Conservation (phyloP, 2,888 invertebrate genomes). For the Eurytoma adleriae region DNA sequence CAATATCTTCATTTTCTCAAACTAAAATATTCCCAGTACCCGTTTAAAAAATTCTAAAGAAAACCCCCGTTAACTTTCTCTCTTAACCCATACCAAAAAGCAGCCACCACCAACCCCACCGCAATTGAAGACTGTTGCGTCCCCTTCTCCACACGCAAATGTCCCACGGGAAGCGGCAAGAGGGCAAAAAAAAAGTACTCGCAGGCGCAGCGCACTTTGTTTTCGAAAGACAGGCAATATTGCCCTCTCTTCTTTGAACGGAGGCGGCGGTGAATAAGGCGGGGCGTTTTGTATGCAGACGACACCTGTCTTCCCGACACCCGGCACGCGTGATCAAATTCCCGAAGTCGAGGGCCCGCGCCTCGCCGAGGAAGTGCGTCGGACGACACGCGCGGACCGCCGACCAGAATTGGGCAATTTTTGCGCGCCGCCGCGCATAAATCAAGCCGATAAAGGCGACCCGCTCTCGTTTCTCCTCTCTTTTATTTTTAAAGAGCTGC, state of each 20-base stretch:
- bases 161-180: no score
- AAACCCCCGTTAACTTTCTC: no score
- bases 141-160: no score
- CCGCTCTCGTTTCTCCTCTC: not conserved
- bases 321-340: slow-evolving; percentile 71
- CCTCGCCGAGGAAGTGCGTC: slow-evolving; percentile 34
- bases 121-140: no score
- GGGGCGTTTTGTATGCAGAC: slow-evolving; percentile 70
- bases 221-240: slow-evolving; percentile 71
- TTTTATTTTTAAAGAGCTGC: no score
- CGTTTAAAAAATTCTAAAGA: no score
- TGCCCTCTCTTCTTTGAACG: slow-evolving; percentile 59
- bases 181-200: not conserved
- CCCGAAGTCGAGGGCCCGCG: slow-evolving; percentile 59
- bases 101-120: no score
- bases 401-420: slow-evolving; percentile 44
- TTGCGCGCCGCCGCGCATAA: slow-evolving; percentile 1
- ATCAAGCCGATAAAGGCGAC: not conserved
- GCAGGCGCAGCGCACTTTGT: slow-evolving; percentile 56
- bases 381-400: slow-evolving; percentile 36
- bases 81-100: no score
- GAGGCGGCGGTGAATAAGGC: not conserved
- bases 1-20: no score
- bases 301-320: slow-evolving; percentile 68
- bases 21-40: no score